These are phyloP conservation scores for Drosophila stalkeri DNA, from an alignment of 2,888 invertebrate genomes.

Conservation along the genomic window DNA sequence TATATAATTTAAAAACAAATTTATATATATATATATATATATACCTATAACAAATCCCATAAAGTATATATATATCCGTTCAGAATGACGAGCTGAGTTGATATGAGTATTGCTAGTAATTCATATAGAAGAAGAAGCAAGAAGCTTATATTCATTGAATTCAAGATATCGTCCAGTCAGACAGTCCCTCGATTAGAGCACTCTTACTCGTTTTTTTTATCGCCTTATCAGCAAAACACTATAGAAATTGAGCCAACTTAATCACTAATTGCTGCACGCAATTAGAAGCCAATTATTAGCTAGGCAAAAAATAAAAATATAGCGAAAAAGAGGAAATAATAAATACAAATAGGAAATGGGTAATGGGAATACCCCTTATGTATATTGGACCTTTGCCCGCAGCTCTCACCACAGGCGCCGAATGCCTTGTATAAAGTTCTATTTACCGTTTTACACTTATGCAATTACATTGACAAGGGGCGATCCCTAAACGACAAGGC, in stretches of 20 bases:
- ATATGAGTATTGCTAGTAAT: too few species aligned
- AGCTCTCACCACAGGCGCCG: slow-evolving; percentile 9
- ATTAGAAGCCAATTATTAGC: slow-evolving; percentile 13
- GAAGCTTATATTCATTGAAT: too few species aligned
- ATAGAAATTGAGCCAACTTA: not conserved
- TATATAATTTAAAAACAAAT: too few species aligned
- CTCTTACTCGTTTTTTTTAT: not conserved
- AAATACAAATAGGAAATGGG: not conserved
- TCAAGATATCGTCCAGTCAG: too few species aligned
- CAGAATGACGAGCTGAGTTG: too few species aligned
- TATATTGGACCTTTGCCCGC: not conserved
- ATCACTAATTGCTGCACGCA: slow-evolving; percentile 5
- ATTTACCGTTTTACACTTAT: slow-evolving; percentile 41
- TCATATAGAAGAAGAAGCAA: too few species aligned
- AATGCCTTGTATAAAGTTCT: slow-evolving; percentile 8
- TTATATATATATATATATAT: too few species aligned
- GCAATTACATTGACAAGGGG: slow-evolving; percentile 42
- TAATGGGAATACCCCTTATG: not conserved
- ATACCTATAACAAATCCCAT: too few species aligned
- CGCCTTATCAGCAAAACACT: not conserved
- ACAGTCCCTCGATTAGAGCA: not conserved
- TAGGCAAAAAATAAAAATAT: not conserved
- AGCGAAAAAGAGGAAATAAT: not conserved
- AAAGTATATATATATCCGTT: too few species aligned
- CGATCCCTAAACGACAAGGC: slow-evolving; percentile 27